phyloP scores from a whole-genome alignment of 2,888 invertebrate genomes.

The Phragmatobia fuliginosa region DNA sequence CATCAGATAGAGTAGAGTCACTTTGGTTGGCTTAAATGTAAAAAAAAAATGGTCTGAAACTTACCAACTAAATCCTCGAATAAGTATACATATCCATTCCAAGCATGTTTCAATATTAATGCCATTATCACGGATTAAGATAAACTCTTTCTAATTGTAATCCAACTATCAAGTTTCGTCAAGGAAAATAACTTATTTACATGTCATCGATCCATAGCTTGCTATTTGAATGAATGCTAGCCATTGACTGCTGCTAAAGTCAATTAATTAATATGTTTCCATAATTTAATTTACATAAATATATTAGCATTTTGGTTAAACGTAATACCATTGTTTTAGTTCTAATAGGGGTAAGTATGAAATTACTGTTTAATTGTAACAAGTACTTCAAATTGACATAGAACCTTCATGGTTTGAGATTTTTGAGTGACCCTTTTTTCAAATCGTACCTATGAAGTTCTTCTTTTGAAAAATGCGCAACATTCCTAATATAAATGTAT shows the following conservation, averaged over 20 bases:
- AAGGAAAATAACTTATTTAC: not conserved
- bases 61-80: conserved; percentile 76
- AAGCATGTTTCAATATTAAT: conserved; percentile 62
- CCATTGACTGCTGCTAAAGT: conserved; percentile 25
- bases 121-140: conserved; percentile 64
- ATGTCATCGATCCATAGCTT: not conserved
- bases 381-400: too few species aligned
- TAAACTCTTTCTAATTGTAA: not conserved
- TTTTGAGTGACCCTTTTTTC: too few species aligned
- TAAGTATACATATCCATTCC: conserved; percentile 64
- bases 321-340: conserved; percentile 18
- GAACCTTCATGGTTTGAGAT: too few species aligned
- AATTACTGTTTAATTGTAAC: too few species aligned
- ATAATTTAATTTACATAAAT: conserved; percentile 28
- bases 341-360: too few species aligned
- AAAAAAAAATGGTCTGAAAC: too few species aligned
- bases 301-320: conserved; percentile 38
- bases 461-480: too few species aligned
- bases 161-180: not conserved
- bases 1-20: too few species aligned
- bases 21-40: too few species aligned
- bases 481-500: not conserved
- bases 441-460: too few species aligned
- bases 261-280: conserved; percentile 15
- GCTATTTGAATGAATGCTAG: conserved; percentile 2